Percentiles rank a stretch among this genome's conserved stretches.
phyloP scores from a whole-genome alignment of 2,888 invertebrate species.

The Drosophila hamatofila region DNA sequence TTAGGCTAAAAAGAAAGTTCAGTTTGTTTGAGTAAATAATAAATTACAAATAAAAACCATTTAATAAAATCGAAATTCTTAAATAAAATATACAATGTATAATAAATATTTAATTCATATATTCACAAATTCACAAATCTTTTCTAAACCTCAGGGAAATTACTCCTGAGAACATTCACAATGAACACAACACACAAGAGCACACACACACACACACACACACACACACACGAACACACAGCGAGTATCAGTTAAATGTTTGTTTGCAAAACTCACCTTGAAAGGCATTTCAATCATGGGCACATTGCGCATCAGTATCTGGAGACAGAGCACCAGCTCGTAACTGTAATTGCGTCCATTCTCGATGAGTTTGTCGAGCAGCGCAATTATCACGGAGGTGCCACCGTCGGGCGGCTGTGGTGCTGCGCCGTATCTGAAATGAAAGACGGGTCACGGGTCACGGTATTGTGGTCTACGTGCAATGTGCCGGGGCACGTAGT shows the following conservation, averaged over 20 bases:
- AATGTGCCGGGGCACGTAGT: slow-evolving; percentile 63
- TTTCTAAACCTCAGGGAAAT: not conserved
- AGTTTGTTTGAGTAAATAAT: no score
- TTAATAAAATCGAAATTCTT: no score
- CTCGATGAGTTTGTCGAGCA: slow-evolving; percentile 89
- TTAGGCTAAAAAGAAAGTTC: no score
- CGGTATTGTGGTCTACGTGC: slow-evolving; percentile 53
- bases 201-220: no score
- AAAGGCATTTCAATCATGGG: slow-evolving; percentile 87
- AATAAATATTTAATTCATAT: no score
- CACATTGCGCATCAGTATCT: slow-evolving; percentile 88
- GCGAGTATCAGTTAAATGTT: not conserved
- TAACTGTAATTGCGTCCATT: slow-evolving; percentile 88
- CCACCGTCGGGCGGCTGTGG: slow-evolving; percentile 87
- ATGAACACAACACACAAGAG: not conserved
- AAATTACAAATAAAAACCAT: no score
- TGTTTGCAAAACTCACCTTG: slow-evolving; percentile 77
- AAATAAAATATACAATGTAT: no score
- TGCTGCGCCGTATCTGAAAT: slow-evolving; percentile 88
- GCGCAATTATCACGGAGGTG: slow-evolving; percentile 88
- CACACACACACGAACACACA: no score
- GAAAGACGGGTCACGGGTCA: slow-evolving; percentile 48
- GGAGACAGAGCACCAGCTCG: slow-evolving; percentile 90
- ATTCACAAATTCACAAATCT: no score
- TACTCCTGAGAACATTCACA: not conserved